Percentiles rank a stretch among this genome's conserved stretches.
phyloP scores from a whole-genome alignment of 2,888 invertebrate genomes.

The Pediacus dermestoides region DNA sequence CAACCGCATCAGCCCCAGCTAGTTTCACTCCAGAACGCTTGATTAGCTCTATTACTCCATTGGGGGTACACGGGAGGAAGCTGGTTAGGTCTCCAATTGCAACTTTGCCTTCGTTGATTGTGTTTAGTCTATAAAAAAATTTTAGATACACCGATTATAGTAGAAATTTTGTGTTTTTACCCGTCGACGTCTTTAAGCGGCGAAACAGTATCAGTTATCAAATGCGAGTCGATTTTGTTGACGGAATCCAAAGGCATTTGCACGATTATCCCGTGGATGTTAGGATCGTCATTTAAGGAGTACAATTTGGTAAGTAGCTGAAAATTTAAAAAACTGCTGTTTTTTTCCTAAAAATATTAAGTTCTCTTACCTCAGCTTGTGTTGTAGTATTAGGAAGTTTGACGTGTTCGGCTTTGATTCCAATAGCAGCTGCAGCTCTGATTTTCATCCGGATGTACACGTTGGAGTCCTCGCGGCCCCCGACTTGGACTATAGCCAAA shows the following conservation, averaged over 20 bases:
- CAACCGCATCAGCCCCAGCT: conserved; percentile 83
- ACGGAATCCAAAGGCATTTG: conserved; percentile 92
- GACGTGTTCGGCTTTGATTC: conserved; percentile 78
- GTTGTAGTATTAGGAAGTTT: conserved; percentile 76
- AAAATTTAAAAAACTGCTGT: conserved; percentile 21
- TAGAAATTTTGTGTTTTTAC: conserved; percentile 52
- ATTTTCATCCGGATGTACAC: conserved; percentile 97
- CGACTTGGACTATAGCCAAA: conserved; percentile 93
- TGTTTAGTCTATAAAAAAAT: conserved; percentile 62
- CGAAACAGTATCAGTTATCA: conserved; percentile 82
- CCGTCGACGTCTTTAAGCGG: conserved; percentile 95
- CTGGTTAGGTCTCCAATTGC: conserved; percentile 86
- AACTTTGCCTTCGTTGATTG: conserved; percentile 89
- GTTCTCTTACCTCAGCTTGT: conserved; percentile 63
- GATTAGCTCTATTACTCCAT: conserved; percentile 90
- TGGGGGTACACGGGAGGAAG: conserved; percentile 95
- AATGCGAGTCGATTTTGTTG: conserved; percentile 78
- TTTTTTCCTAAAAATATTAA: conserved; percentile 5
- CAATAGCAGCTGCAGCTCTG: conserved; percentile 86
- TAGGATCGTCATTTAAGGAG: conserved; percentile 76
- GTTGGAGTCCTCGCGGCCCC: conserved; percentile 94
- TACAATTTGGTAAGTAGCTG: conserved; percentile 68
- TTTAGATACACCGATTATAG: conserved; percentile 4
- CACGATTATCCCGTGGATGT: conserved; percentile 91
- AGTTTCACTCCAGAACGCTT: conserved; percentile 74